Conservation (phyloP, 2,113 vertebrate genomes). For the Todiramphus chloris region DNA sequence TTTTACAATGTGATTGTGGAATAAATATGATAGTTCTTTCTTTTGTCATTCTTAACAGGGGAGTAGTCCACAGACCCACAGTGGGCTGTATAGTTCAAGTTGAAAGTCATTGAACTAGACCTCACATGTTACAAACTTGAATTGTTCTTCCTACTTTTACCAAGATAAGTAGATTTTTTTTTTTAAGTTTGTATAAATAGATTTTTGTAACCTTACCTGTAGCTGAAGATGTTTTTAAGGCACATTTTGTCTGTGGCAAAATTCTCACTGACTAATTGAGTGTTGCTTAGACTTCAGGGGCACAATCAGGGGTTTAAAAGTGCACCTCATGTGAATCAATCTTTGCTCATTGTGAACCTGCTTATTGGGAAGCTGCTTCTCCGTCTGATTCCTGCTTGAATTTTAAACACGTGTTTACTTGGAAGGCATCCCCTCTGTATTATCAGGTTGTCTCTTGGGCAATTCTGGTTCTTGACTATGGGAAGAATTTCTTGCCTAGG, state of each 20-base stretch:
- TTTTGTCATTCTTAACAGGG: neutral
- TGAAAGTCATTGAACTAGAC: neutral
- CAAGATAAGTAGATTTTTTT: neutral
- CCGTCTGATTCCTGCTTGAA: neutral
- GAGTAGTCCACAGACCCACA: neutral
- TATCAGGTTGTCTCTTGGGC: neutral
- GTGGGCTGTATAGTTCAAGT: neutral
- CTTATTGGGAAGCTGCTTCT: neutral
- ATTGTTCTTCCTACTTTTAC: neutral
- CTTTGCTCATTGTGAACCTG: neutral
- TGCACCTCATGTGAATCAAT: neutral
- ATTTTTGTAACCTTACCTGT: neutral
- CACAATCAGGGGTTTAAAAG: neutral
- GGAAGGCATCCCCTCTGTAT: neutral
- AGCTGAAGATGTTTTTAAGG: neutral
- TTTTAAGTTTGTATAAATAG: neutral
- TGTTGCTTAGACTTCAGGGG: neutral
- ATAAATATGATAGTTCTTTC: neutral
- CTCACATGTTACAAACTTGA: neutral
- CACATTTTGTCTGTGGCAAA: neutral
- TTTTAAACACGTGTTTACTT: neutral
- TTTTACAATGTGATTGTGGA: neutral
- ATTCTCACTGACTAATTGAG: neutral
- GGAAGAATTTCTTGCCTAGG: neutral
- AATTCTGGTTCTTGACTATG: neutral